phyloP scores from a whole-genome alignment of 2,113 vertebrate species.

The Gallinago media region DNA sequence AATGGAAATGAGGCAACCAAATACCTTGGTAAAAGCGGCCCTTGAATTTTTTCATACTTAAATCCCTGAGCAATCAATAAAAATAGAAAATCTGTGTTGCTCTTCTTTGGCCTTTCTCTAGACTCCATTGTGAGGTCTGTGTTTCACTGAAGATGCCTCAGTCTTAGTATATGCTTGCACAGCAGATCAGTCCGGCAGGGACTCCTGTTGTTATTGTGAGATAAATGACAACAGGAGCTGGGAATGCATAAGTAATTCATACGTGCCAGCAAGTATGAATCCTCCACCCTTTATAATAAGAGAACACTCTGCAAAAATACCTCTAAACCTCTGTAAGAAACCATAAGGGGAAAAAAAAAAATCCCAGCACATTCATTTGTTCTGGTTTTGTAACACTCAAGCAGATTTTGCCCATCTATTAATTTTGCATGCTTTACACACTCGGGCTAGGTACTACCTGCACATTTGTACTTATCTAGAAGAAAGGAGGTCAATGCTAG shows the following conservation, averaged over 20 bases:
- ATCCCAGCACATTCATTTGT: not conserved
- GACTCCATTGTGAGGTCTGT: not conserved
- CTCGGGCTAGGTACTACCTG: not conserved
- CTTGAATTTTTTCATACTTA: not conserved
- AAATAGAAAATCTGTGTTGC: not conserved
- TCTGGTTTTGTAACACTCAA: not conserved
- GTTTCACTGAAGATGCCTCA: not conserved
- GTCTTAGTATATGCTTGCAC: not conserved
- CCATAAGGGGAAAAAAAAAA: not conserved
- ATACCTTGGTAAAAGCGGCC: not conserved
- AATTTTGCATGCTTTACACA: not conserved
- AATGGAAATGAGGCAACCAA: not conserved
- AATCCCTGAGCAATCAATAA: not conserved
- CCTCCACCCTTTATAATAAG: not conserved
- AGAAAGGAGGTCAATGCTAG: not conserved
- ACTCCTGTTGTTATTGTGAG: not conserved
- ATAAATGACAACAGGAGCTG: not conserved
- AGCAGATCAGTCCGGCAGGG: not conserved
- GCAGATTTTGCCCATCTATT: constrained; percentile 1
- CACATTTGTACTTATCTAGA: not conserved
- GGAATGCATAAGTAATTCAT: not conserved
- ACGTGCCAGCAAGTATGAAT: not conserved
- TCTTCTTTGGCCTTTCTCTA: not conserved
- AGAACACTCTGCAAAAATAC: not conserved
- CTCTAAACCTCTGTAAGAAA: not conserved